phyloP scores from a whole-genome alignment of 1,140 invertebrate genomes.

The Batillaria attramentaria region DNA sequence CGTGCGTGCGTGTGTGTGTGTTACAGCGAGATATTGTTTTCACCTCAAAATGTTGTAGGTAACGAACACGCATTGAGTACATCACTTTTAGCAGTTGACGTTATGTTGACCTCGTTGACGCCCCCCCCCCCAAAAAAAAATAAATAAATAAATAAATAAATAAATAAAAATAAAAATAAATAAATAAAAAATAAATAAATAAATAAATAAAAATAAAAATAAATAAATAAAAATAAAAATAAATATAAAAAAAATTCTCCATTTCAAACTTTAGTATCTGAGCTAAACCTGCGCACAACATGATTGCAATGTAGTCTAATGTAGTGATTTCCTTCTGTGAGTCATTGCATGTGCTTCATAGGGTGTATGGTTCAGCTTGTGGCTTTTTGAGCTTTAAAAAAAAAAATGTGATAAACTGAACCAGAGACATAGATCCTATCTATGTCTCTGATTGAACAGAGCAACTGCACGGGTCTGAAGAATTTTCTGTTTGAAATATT shows the following conservation, averaged over 20 bases:
- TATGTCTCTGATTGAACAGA: not conserved
- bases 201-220: not conserved
- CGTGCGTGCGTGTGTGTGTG: not conserved
- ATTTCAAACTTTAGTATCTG: not conserved
- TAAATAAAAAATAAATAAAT: not conserved
- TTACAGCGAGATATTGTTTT: not conserved
- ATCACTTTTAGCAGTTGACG: not conserved
- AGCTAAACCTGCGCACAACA: too few species aligned
- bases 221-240: not conserved
- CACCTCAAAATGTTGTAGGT: too few species aligned
- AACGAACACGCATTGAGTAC: not conserved
- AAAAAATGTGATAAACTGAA: too few species aligned
- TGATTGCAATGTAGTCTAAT: not conserved
- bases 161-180: not conserved
- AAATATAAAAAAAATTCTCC: not conserved
- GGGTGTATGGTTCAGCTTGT: not conserved
- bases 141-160: not conserved
- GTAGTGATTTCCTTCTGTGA: not conserved
- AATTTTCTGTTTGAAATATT: too few species aligned
- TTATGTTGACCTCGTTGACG: not conserved
- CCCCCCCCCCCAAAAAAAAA: not conserved
- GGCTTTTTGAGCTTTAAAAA: not conserved
- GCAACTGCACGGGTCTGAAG: not conserved
- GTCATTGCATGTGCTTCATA: not conserved
- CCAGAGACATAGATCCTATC: too few species aligned